phyloP scores from a whole-genome alignment of 2,888 invertebrate genomes.

The Xestia ashworthii region DNA sequence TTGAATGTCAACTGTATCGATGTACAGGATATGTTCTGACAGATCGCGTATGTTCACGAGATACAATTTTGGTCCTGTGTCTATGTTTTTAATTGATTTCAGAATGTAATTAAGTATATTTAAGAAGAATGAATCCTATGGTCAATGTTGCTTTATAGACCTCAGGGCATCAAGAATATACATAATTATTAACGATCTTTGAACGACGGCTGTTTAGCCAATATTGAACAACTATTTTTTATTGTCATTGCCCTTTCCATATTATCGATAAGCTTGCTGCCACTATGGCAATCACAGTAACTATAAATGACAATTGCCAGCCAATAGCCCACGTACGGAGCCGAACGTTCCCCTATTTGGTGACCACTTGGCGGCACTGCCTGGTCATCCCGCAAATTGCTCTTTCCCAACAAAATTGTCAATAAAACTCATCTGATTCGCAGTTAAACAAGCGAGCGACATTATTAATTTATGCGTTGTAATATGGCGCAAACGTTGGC shows the following conservation, averaged over 20 bases:
- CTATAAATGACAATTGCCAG: slow-evolving; percentile 80
- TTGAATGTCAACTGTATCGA: slow-evolving; percentile 25
- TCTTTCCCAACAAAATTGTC: slow-evolving; percentile 90
- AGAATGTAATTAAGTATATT: background rate
- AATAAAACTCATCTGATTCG: slow-evolving; percentile 91
- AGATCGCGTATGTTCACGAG: background rate
- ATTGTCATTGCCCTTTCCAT: slow-evolving; percentile 55
- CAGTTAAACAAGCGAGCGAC: slow-evolving; percentile 90
- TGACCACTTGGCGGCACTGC: slow-evolving; percentile 88
- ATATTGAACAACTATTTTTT: slow-evolving; percentile 4
- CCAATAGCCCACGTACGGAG: slow-evolving; percentile 71
- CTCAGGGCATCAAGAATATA: background rate
- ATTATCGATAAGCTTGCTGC: slow-evolving; percentile 67
- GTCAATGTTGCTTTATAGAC: background rate
- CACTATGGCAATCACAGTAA: slow-evolving; percentile 78
- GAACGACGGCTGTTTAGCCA: background rate
- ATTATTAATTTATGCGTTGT: slow-evolving; percentile 91
- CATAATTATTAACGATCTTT: background rate
- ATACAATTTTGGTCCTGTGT: background rate
- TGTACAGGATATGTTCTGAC: background rate
- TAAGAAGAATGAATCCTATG: background rate
- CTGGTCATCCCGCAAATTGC: slow-evolving; percentile 90
- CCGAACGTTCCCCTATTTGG: slow-evolving; percentile 83
- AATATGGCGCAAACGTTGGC: slow-evolving; percentile 90
- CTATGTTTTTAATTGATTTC: background rate